A percentile compares a stretch with the other conserved stretches of the same genome.
Evolutionary conservation across 2,797 vertebrate genomes (phyloP).

Genomic region (Orestias chungarensis): DNA sequence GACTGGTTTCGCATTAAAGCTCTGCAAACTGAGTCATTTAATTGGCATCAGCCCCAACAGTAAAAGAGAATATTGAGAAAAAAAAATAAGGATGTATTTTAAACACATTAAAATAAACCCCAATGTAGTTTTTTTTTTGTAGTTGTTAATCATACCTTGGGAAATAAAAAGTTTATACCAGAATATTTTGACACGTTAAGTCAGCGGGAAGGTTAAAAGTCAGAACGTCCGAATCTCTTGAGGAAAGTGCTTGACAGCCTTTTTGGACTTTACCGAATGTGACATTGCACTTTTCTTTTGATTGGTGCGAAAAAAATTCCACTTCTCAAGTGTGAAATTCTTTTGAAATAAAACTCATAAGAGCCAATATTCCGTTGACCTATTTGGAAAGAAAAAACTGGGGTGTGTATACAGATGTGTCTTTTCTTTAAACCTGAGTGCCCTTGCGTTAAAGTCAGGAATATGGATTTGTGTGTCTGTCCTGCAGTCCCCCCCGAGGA

Average conservation of each 20-base stretch:
- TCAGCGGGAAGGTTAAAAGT: conserved; percentile 5
- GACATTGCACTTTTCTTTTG: conserved; percentile 2
- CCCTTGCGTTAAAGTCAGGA: conserved; percentile 11
- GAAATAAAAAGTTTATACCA: neutral
- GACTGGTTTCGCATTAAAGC: neutral
- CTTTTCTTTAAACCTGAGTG: conserved; percentile 16
- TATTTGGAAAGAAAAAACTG: conserved; percentile 9
- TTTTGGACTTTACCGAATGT: neutral
- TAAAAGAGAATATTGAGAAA: neutral
- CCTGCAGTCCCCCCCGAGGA: conserved; percentile 90
- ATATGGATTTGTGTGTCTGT: conserved; percentile 24
- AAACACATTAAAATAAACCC: neutral
- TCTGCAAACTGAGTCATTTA: neutral
- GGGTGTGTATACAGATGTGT: neutral
- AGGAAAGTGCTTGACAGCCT: neutral
- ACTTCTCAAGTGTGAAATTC: neutral
- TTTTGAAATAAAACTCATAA: neutral
- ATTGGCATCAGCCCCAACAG: neutral
- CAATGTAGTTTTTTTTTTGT: neutral
- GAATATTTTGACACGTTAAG: conserved; percentile 1
- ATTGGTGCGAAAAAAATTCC: neutral
- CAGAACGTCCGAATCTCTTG: neutral
- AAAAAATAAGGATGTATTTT: neutral
- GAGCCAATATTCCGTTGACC: conserved; percentile 8
- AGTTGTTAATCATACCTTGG: neutral